Evolutionary conservation across 1,140 invertebrate genomes (phyloP).

Genomic region (Ceratosolen solmsi): DNA sequence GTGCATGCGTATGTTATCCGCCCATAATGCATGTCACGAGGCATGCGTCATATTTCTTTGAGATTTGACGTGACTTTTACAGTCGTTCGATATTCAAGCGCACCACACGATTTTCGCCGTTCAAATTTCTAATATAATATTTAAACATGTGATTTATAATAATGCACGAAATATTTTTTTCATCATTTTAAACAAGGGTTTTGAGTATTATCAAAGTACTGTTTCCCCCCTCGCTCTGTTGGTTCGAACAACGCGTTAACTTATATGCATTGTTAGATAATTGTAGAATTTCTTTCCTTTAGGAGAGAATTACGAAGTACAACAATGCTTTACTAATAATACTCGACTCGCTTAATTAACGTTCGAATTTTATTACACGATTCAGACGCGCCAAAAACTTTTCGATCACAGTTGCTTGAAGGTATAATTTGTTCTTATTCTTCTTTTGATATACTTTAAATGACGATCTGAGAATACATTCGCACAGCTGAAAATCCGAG

Average conservation of each 20-base stretch:
- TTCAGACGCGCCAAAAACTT: constrained; percentile 37
- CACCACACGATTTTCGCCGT: neutral
- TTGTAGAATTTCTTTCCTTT: constrained; percentile 1
- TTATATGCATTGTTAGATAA: neutral
- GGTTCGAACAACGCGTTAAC: neutral
- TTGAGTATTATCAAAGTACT: constrained; percentile 7
- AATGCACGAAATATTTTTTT: neutral
- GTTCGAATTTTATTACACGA: constrained; percentile 24
- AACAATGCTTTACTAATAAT: constrained; percentile 7
- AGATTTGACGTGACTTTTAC: neutral
- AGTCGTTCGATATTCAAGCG: neutral
- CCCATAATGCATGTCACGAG: neutral
- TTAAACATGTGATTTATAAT: neutral
- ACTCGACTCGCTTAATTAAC: constrained; percentile 24
- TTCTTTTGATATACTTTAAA: constrained; percentile 33
- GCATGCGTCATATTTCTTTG: neutral
- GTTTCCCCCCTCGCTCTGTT: neutral
- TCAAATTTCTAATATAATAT: constrained; percentile 8
- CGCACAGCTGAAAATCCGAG: neutral
- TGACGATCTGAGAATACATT: neutral
- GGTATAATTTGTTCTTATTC: constrained; percentile 24
- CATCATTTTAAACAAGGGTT: constrained; percentile 9
- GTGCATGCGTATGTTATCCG: neutral
- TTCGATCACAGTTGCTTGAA: constrained; percentile 46
- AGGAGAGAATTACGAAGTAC: constrained; percentile 12